These are phyloP conservation scores for Maconellicoccus hirsutus DNA, from an alignment of 1,140 invertebrate genomes.

Conservation along the genomic window DNA sequence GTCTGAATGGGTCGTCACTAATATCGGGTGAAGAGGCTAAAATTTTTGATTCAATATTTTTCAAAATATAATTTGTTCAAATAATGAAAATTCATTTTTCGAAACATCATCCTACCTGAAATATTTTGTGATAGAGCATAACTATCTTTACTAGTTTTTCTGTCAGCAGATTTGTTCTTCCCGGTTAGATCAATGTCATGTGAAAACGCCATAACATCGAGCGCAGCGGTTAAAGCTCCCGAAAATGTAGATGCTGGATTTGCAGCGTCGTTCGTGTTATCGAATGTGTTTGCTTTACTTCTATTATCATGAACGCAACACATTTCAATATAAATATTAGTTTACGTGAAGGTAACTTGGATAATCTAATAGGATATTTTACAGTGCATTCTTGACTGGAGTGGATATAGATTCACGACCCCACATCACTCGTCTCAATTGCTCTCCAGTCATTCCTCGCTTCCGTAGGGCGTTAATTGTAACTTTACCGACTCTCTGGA, in stretches of 20 bases:
- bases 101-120: slow-evolving; percentile 24
- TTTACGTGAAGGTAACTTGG: background rate
- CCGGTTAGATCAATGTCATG: slow-evolving; percentile 48
- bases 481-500: slow-evolving; percentile 70
- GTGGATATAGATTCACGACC: slow-evolving; percentile 74
- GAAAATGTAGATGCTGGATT: slow-evolving; percentile 24
- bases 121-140: slow-evolving; percentile 26
- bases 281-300: slow-evolving; percentile 14
- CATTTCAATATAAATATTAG: background rate
- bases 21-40: background rate
- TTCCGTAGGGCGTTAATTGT: slow-evolving; percentile 71
- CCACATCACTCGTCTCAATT: slow-evolving; percentile 77
- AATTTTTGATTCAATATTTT: background rate
- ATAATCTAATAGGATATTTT: background rate
- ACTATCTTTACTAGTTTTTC: background rate
- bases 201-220: slow-evolving; percentile 68
- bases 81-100: background rate
- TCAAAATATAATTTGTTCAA: background rate
- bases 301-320: too few species aligned
- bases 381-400: slow-evolving; percentile 40
- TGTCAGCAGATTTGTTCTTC: slow-evolving; percentile 16
- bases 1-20: slow-evolving; percentile 41
- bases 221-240: slow-evolving; percentile 55
- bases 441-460: slow-evolving; percentile 72
- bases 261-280: background rate